phyloP scores from a whole-genome alignment of 2,797 vertebrate species.

The Vireo griseus region DNA sequence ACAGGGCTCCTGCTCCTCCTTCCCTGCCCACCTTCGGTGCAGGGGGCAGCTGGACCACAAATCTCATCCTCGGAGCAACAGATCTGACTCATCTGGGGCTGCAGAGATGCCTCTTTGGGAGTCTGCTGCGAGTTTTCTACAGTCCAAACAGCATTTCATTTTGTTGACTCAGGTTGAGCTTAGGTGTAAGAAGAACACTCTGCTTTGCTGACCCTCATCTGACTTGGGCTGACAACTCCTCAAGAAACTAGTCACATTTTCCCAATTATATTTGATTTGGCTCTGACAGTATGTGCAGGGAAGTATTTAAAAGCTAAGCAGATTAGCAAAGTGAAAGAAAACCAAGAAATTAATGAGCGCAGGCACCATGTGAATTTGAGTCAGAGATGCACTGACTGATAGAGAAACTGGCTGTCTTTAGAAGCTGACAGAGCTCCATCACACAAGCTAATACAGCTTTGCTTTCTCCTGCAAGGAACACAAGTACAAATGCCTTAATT shows the following conservation, averaged over 20 bases:
- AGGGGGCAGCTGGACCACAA: background rate
- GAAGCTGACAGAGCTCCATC: background rate
- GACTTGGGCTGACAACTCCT: background rate
- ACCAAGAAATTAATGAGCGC: background rate
- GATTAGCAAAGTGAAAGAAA: conserved; percentile 1
- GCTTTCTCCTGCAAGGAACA: background rate
- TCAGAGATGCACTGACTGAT: background rate
- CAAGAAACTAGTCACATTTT: conserved; percentile 18
- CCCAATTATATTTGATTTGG: conserved; percentile 2
- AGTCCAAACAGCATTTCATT: background rate
- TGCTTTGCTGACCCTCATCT: background rate
- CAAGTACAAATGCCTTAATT: background rate
- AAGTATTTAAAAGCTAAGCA: background rate
- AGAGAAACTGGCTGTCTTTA: background rate
- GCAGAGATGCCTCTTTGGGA: background rate
- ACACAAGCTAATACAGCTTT: background rate
- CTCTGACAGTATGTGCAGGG: background rate
- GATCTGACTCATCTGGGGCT: background rate
- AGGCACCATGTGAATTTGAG: background rate
- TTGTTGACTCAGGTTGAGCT: conserved; percentile 24
- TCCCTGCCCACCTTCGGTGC: background rate
- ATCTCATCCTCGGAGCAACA: background rate
- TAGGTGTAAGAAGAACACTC: background rate
- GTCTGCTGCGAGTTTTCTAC: background rate
- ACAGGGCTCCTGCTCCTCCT: background rate